Evolutionary conservation across 2,113 vertebrate species (phyloP).

Genomic region (Tupaia chinensis): DNA sequence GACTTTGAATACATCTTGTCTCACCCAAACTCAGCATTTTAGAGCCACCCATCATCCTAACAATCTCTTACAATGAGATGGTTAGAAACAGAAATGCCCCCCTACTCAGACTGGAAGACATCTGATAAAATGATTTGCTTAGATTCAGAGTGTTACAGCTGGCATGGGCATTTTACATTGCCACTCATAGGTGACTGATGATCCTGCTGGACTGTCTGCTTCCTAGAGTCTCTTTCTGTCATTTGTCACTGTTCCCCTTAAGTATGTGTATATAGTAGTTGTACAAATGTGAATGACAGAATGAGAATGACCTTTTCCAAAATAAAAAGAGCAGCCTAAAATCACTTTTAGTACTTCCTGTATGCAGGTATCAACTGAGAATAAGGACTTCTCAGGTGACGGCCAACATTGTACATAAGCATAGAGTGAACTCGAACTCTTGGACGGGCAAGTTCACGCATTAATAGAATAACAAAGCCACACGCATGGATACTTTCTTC

Average conservation of each 20-base stretch:
- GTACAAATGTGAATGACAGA: conserved; percentile 47
- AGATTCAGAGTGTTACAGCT: background rate
- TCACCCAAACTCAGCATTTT: conserved; percentile 30
- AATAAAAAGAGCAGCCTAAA: conserved; percentile 51
- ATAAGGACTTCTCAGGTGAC: conserved; percentile 17
- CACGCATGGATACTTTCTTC: background rate
- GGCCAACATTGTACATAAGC: conserved; percentile 35
- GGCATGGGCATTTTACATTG: background rate
- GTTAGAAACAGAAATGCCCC: conserved; percentile 9
- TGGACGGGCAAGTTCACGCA: conserved; percentile 16
- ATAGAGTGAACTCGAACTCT: conserved; percentile 26
- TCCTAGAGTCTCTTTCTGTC: background rate
- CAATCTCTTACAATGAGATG: background rate
- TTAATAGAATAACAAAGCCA: conserved; percentile 23
- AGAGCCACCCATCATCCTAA: background rate
- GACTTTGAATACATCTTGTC: background rate
- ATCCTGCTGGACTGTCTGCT: background rate
- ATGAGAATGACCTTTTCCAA: conserved; percentile 71
- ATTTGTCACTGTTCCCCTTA: conserved; percentile 20
- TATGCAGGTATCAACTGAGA: background rate
- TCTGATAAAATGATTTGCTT: background rate
- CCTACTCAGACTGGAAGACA: conserved; percentile 31
- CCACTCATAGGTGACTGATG: conserved; percentile 25
- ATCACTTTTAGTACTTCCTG: conserved; percentile 56
- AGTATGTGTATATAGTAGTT: conserved; percentile 29